These are phyloP conservation scores for Micrasema minimum DNA, from an alignment of 1,140 invertebrate genomes.

Conservation along the genomic window DNA sequence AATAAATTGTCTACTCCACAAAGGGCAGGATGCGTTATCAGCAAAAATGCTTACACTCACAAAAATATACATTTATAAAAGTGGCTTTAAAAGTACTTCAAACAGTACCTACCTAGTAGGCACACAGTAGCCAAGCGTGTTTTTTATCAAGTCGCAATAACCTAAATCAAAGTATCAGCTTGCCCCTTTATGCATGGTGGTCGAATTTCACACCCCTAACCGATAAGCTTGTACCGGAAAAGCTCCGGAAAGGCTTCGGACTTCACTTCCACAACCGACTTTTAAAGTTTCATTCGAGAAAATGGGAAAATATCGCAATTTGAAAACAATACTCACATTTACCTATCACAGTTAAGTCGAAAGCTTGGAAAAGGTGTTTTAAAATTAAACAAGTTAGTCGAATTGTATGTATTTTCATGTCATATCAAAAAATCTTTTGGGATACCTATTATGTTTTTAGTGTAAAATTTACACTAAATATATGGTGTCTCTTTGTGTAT, in stretches of 20 bases:
- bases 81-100: not conserved
- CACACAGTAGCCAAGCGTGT: not conserved
- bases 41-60: not conserved
- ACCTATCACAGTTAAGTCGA: too few species aligned
- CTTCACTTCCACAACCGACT: conserved; percentile 3
- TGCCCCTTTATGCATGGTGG: conserved; percentile 2
- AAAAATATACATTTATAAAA: not conserved
- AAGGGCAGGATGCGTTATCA: not conserved
- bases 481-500: too few species aligned
- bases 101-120: not conserved
- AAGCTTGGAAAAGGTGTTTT: too few species aligned
- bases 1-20: not conserved
- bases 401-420: too few species aligned
- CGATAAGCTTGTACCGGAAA: conserved; percentile 8
- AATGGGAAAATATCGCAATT: too few species aligned
- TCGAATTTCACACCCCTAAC: not conserved
- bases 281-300: too few species aligned
- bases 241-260: conserved; percentile 19
- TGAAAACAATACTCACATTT: too few species aligned
- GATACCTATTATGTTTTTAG: too few species aligned
- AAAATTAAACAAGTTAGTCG: too few species aligned
- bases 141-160: not conserved
- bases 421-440: too few species aligned
- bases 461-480: too few species aligned
- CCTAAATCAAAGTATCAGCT: not conserved